Conservation (phyloP, 2,888 invertebrate species). For the Coronaproctus castanopsis region DNA sequence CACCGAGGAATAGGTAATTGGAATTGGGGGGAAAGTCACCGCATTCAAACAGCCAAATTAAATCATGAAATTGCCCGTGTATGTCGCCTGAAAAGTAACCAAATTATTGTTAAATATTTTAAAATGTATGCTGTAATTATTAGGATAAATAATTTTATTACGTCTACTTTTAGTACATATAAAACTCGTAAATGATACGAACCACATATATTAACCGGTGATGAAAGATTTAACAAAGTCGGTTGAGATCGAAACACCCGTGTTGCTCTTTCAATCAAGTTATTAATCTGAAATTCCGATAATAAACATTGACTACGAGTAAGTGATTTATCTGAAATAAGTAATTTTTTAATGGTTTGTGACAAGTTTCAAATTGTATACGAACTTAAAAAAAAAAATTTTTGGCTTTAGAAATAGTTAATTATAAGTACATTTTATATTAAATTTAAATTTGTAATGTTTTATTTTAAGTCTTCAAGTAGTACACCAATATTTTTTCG, state of each 20-base stretch:
- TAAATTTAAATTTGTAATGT: no score
- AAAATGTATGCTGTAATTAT: neutral
- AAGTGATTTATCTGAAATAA: no score
- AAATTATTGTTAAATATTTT: neutral
- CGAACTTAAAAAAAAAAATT: no score
- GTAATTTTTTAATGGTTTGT: no score
- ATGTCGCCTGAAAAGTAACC: slow-evolving; percentile 28
- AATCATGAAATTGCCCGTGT: slow-evolving; percentile 32
- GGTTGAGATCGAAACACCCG: neutral
- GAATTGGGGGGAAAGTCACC: slow-evolving; percentile 32
- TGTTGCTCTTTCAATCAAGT: neutral
- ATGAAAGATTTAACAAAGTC: neutral
- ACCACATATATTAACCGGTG: neutral
- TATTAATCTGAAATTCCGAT: neutral
- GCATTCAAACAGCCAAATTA: slow-evolving; percentile 31
- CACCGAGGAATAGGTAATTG: slow-evolving; percentile 34
- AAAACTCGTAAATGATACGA: neutral
- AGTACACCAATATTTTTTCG: no score
- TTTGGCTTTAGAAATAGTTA: no score
- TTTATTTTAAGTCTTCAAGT: no score
- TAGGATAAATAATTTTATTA: no score
- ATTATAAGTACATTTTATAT: no score
- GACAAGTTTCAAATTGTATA: no score
- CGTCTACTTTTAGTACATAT: neutral
- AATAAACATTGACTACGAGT: no score